phyloP scores from a whole-genome alignment of 1,140 invertebrate species.

The Portunus trituberculatus region DNA sequence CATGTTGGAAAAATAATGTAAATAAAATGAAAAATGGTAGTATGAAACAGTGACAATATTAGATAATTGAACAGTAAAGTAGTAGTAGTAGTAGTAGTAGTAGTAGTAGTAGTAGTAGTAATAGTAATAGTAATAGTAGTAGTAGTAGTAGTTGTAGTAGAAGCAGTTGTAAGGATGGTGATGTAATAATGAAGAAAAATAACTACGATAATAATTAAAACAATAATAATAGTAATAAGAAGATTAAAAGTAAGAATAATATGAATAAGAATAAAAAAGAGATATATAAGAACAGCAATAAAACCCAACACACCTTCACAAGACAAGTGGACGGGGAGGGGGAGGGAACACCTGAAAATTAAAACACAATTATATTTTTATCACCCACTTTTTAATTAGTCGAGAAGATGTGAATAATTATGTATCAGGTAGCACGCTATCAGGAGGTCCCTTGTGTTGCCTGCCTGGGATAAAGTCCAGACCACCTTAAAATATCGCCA shows the following conservation, averaged over 20 bases:
- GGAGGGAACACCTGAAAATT: not conserved
- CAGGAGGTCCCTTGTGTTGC: not conserved
- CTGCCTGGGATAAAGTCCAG: too few relatives aligned
- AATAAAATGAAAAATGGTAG: not conserved
- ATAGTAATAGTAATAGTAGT: not conserved
- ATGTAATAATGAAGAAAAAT: not conserved
- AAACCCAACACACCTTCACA: too few relatives aligned
- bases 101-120: not conserved
- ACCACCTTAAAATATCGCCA: not conserved
- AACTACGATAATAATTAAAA: not conserved
- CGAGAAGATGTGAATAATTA: not conserved
- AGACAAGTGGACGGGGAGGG: not conserved
- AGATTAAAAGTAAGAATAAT: not conserved
- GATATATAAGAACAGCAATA: not conserved
- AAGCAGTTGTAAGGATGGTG: not conserved
- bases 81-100: not conserved
- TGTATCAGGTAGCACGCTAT: not conserved
- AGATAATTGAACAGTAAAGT: not conserved
- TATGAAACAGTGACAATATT: not conserved
- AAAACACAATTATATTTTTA: not conserved
- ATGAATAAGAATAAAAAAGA: not conserved
- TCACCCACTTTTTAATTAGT: not conserved
- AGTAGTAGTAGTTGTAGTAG: not conserved
- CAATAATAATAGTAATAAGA: not conserved
- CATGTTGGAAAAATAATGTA: not conserved